phyloP scores from a whole-genome alignment of 2,113 vertebrate genomes.

The Beaufortia kweichowensis region DNA sequence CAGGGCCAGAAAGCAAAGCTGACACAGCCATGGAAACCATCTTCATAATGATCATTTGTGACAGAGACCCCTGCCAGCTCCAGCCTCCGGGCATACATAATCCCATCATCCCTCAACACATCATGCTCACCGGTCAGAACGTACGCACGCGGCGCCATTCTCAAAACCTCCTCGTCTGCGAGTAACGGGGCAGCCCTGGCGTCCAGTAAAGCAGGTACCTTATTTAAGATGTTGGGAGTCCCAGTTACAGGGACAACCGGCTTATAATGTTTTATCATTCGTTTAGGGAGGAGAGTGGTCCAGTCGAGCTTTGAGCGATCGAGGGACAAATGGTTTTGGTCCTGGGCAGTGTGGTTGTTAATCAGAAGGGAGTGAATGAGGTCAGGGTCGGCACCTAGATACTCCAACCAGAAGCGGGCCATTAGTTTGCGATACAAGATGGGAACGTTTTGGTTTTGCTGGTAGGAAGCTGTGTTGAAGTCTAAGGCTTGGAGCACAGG shows the following conservation, averaged over 20 bases:
- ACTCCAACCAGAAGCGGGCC: constrained; percentile 88
- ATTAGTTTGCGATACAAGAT: constrained; percentile 77
- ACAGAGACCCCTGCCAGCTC: constrained; percentile 82
- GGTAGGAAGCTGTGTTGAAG: constrained; percentile 86
- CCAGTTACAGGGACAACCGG: constrained; percentile 72
- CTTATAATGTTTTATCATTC: constrained; percentile 76
- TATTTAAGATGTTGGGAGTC: constrained; percentile 64
- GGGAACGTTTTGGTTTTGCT: constrained; percentile 77
- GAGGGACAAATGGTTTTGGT: constrained; percentile 66
- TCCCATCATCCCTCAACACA: constrained; percentile 88
- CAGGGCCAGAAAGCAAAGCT: constrained; percentile 83
- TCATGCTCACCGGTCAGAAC: constrained; percentile 89
- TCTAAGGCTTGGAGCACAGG: constrained; percentile 85
- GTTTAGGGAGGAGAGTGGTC: constrained; percentile 77
- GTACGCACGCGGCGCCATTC: constrained; percentile 81
- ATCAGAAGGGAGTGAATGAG: constrained; percentile 72
- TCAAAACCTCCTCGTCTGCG: constrained; percentile 76
- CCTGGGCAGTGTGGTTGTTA: constrained; percentile 88
- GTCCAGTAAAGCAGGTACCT: constrained; percentile 82
- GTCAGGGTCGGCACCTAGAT: constrained; percentile 76
- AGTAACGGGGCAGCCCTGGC: constrained; percentile 80
- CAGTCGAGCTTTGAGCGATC: constrained; percentile 80
- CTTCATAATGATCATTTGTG: constrained; percentile 81
- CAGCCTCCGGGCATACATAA: constrained; percentile 86
- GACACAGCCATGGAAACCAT: constrained; percentile 91